Percentiles rank a stretch among this genome's conserved stretches.
Evolutionary conservation across 35 echinoderm and acorn worm genomes (phyloP).

Genomic region (Holothuria glaberrima): DNA sequence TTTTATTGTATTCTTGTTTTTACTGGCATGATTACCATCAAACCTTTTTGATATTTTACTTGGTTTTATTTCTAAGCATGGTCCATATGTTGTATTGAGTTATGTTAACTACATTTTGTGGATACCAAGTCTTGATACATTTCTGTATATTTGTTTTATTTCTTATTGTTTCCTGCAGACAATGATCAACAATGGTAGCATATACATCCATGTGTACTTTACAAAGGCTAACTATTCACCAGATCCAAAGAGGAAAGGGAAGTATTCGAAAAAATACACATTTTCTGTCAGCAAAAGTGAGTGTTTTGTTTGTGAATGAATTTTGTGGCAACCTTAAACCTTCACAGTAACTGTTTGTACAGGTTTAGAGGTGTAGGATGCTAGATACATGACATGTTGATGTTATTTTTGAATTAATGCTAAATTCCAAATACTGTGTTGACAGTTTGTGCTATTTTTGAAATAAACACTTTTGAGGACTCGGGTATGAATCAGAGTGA

Average conservation of each 20-base stretch:
- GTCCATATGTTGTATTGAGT: too few species aligned
- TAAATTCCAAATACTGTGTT: not conserved
- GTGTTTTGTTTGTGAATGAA: not conserved
- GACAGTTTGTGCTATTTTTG: too few species aligned
- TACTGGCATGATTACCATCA: too few species aligned
- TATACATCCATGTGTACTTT: constrained; percentile 95
- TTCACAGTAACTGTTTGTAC: not conserved
- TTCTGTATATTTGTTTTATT: too few species aligned
- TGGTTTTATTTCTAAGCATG: too few species aligned
- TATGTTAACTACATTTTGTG: too few species aligned
- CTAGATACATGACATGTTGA: not conserved
- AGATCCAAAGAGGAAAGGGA: constrained; percentile 74
- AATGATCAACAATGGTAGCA: constrained; percentile 96
- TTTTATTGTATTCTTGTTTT: too few species aligned
- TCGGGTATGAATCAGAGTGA: too few species aligned
- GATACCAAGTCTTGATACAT: too few species aligned
- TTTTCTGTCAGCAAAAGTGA: constrained; percentile 78
- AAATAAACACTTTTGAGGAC: too few species aligned
- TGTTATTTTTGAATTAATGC: not conserved
- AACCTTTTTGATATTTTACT: too few species aligned
- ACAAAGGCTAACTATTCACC: constrained; percentile 87
- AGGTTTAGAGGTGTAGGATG: not conserved
- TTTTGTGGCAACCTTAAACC: not conserved
- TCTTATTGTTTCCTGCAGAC: constrained; percentile 52
- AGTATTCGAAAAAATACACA: constrained; percentile 87